Percentiles rank a stretch among this genome's conserved stretches.
phyloP scores from a whole-genome alignment of 2,888 invertebrate species.

The Ichneumon xanthorius region DNA sequence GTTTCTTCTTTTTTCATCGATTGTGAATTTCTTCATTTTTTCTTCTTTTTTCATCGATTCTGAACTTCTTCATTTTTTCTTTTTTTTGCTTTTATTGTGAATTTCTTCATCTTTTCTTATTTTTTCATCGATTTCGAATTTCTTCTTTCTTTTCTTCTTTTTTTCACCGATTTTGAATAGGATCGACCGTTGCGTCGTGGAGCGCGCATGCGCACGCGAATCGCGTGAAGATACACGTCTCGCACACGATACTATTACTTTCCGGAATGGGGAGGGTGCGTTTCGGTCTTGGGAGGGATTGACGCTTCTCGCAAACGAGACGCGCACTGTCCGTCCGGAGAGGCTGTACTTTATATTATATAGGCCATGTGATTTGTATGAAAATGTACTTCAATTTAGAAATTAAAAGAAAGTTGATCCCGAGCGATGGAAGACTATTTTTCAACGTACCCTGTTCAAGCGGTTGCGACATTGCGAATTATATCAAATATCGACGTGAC shows the following conservation, averaged over 20 bases:
- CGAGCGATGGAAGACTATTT: slow-evolving; percentile 11
- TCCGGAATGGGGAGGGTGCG: slow-evolving; percentile 38
- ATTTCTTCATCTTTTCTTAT: background rate
- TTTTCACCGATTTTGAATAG: slow-evolving; percentile 8
- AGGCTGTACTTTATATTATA: slow-evolving; percentile 65
- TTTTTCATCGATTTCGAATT: background rate
- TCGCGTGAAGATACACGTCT: slow-evolving; percentile 21
- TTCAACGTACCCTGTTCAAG: background rate
- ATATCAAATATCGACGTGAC: background rate
- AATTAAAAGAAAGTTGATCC: slow-evolving; percentile 66
- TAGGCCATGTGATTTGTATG: slow-evolving; percentile 75
- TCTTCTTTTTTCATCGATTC: no score
- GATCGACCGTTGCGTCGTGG: slow-evolving; percentile 26
- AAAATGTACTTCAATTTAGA: slow-evolving; percentile 75
- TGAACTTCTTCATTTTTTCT: background rate
- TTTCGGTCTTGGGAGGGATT: slow-evolving; percentile 16
- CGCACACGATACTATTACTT: slow-evolving; percentile 42
- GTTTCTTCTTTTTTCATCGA: background rate
- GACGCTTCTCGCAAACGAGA: slow-evolving; percentile 6
- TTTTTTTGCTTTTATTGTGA: background rate
- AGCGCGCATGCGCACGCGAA: slow-evolving; percentile 9
- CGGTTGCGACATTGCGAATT: background rate
- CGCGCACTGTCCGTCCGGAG: slow-evolving; percentile 40
- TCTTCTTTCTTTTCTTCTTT: background rate
- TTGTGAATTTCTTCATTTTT: background rate